These are phyloP conservation scores for Lingula anatina DNA, from an alignment of 2,888 invertebrate species.

Conservation along the genomic window DNA sequence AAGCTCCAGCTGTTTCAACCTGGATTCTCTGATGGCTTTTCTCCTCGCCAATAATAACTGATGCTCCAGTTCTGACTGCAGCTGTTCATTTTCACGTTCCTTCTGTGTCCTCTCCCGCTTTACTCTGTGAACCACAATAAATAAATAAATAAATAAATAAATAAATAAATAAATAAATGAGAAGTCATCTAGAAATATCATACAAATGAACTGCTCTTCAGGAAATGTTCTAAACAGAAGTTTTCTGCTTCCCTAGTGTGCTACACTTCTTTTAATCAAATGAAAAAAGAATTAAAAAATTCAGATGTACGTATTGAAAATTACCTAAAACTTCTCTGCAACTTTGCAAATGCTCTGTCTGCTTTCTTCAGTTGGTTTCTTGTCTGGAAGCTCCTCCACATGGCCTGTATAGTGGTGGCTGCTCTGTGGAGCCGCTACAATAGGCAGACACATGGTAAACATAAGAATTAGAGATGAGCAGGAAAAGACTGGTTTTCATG, in stretches of 20 bases:
- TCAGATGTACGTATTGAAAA: no score
- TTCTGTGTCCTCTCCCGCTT: neutral
- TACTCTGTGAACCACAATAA: neutral
- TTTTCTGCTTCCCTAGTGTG: no score
- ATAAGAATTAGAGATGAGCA: no score
- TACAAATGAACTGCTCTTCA: no score
- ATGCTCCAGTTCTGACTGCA: constrained; percentile 33
- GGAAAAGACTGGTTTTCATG: no score
- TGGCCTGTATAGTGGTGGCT: constrained; percentile 44
- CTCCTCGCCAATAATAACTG: constrained; percentile 33
- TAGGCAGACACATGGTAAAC: no score
- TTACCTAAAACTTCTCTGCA: constrained; percentile 47
- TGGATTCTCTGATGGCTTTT: constrained; percentile 39
- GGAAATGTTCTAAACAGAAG: no score
- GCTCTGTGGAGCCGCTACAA: constrained; percentile 34
- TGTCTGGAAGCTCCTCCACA: constrained; percentile 42
- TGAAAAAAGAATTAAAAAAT: neutral
- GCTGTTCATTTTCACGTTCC: constrained; percentile 14
- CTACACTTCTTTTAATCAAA: no score
- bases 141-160: neutral
- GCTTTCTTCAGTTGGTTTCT: constrained; percentile 36
- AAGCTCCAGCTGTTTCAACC: constrained; percentile 38
- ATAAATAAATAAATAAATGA: no score
- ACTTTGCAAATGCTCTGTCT: constrained; percentile 36
- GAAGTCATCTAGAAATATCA: neutral